These are phyloP conservation scores for Cryptocheilus praepositus DNA, from an alignment of 2,888 invertebrate genomes.

Conservation along the genomic window DNA sequence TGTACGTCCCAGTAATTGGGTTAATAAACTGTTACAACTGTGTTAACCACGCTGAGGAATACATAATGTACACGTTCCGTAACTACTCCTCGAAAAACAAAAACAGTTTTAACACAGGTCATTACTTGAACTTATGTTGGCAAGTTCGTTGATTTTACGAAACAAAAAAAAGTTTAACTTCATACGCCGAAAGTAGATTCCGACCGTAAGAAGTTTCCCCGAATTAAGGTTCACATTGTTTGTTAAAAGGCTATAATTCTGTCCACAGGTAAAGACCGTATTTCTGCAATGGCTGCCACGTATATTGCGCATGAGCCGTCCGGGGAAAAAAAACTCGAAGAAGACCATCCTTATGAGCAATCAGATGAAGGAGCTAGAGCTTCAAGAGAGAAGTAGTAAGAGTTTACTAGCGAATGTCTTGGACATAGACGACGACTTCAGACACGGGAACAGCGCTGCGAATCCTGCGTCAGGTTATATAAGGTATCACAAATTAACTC, in stretches of 20 bases:
- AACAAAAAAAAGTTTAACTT: too few species aligned
- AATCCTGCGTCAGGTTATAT: conserved; percentile 64
- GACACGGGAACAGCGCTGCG: conserved; percentile 80
- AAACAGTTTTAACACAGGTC: too few species aligned
- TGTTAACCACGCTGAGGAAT: too few species aligned
- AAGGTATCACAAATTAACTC: conserved; percentile 52
- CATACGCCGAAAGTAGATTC: neutral
- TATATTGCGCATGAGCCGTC: conserved; percentile 96
- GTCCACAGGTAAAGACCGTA: conserved; percentile 89
- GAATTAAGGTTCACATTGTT: neutral
- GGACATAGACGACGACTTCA: conserved; percentile 96
- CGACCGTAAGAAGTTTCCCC: neutral
- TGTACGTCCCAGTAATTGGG: too few species aligned
- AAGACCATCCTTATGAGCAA: conserved; percentile 93
- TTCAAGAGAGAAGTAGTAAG: conserved; percentile 95
- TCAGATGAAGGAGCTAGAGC: conserved; percentile 93
- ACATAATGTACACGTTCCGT: too few species aligned
- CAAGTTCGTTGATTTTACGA: too few species aligned
- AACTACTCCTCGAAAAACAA: too few species aligned
- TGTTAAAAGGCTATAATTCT: neutral
- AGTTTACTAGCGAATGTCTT: conserved; percentile 95
- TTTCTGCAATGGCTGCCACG: conserved; percentile 99
- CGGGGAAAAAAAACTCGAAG: conserved; percentile 94
- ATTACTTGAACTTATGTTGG: too few species aligned
- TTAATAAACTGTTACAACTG: too few species aligned